These are phyloP conservation scores for Scaptomyza reducta DNA, from an alignment of 2,888 invertebrate species.

Conservation along the genomic window DNA sequence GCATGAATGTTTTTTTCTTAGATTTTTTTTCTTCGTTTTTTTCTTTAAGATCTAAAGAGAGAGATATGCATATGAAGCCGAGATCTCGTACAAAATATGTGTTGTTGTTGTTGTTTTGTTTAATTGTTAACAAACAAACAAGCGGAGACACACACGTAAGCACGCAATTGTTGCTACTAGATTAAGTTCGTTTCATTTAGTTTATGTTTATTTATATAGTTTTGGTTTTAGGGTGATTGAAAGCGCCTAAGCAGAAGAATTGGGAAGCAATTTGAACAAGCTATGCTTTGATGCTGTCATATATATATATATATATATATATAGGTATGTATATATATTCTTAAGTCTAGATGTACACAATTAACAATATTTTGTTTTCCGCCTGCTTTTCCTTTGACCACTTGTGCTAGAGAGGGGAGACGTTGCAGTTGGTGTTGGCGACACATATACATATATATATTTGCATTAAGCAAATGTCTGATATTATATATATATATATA, in stretches of 20 bases:
- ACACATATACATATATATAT: slow-evolving; percentile 1
- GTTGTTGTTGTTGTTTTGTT: slow-evolving; percentile 7
- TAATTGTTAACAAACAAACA: not conserved
- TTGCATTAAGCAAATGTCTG: slow-evolving; percentile 22
- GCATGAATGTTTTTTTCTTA: slow-evolving; percentile 31
- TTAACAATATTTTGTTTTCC: slow-evolving; percentile 11
- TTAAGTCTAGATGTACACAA: slow-evolving; percentile 28
- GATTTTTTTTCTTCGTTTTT: not conserved
- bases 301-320: slow-evolving; percentile 3
- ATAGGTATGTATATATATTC: not conserved
- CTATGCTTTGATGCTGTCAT: slow-evolving; percentile 51
- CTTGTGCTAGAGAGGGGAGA: slow-evolving; percentile 39
- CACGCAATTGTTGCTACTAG: slow-evolving; percentile 32
- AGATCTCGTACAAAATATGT: slow-evolving; percentile 55
- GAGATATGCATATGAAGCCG: slow-evolving; percentile 57
- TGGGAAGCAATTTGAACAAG: slow-evolving; percentile 57
- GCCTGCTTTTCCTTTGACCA: slow-evolving; percentile 24
- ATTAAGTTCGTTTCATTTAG: slow-evolving; percentile 14
- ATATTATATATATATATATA: slow-evolving; percentile 13
- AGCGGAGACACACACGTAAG: not conserved
- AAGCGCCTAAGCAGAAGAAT: slow-evolving; percentile 51
- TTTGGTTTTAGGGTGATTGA: slow-evolving; percentile 34
- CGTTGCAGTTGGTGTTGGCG: slow-evolving; percentile 9
- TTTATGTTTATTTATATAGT: slow-evolving; percentile 6
- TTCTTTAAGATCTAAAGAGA: slow-evolving; percentile 38